A percentile compares a stretch with the other conserved stretches of the same genome.
Evolutionary conservation across 2,113 vertebrate species (phyloP).

Genomic region (Scytalopus superciliaris): DNA sequence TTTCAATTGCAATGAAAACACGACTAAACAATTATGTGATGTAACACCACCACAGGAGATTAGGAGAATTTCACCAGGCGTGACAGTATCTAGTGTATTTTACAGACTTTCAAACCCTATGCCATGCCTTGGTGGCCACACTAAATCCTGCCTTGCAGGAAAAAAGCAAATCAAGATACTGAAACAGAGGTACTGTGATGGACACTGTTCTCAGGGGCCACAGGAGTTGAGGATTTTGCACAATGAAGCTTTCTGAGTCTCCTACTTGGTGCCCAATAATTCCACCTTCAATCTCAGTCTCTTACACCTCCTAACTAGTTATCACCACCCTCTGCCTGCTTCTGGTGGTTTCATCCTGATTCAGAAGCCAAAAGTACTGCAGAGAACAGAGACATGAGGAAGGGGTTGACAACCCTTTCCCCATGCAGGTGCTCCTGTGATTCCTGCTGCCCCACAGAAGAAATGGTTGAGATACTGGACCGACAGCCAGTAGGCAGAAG

Average conservation of each 20-base stretch:
- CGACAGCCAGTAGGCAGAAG: background rate
- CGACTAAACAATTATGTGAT: background rate
- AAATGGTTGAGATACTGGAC: background rate
- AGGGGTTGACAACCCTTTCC: fast-evolving
- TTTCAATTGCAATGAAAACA: background rate
- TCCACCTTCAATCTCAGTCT: background rate
- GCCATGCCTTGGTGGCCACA: background rate
- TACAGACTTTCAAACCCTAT: background rate
- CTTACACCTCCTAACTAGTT: background rate
- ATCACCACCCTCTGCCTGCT: background rate
- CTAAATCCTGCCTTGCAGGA: background rate
- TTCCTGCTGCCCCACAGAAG: background rate
- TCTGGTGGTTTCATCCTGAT: background rate
- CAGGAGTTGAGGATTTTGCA: background rate
- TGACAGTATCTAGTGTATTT: background rate
- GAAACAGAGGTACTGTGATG: background rate
- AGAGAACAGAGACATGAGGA: background rate
- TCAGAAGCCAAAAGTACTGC: background rate
- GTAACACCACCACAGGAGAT: background rate
- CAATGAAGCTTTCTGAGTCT: background rate
- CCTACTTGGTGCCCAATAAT: background rate
- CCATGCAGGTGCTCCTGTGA: background rate
- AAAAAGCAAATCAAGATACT: background rate
- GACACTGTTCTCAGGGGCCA: background rate
- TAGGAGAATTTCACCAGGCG: background rate